Evolutionary conservation across 2,888 invertebrate species (phyloP).

Genomic region (Acanthosepion pharaonis): DNA sequence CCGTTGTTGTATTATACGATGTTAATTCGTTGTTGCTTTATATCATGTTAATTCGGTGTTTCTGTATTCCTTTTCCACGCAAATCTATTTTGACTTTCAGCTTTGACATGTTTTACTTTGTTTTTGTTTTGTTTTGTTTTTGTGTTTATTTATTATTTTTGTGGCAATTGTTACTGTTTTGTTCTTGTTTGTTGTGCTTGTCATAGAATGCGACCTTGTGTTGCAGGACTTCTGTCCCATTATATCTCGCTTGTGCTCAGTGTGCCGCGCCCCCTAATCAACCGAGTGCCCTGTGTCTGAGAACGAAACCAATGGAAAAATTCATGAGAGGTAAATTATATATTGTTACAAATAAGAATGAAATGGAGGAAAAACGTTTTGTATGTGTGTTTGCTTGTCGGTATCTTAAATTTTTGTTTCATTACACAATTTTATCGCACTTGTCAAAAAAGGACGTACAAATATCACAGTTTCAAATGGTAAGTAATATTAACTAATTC

Average conservation of each 20-base stretch:
- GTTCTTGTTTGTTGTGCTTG: background rate
- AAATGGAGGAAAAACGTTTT: background rate
- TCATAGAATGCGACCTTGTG: background rate
- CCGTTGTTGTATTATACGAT: too few species aligned
- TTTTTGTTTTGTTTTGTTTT: too few species aligned
- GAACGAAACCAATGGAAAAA: constrained; percentile 22
- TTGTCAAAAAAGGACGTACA: background rate
- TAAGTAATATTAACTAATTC: background rate
- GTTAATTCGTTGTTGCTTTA: too few species aligned
- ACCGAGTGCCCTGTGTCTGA: constrained; percentile 18
- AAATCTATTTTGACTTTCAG: too few species aligned
- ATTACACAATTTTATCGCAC: too few species aligned
- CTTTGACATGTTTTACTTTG: too few species aligned
- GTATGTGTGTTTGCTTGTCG: background rate
- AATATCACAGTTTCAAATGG: background rate
- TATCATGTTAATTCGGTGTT: too few species aligned
- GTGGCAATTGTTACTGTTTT: background rate
- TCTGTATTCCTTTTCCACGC: too few species aligned
- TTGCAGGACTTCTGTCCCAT: background rate
- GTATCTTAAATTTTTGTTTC: background rate
- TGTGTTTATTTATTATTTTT: too few species aligned
- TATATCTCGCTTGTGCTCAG: background rate
- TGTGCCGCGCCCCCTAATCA: background rate
- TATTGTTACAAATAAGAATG: background rate
- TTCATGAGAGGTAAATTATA: background rate